phyloP scores from a whole-genome alignment of 2,113 vertebrate genomes.

The Aythya baeri region DNA sequence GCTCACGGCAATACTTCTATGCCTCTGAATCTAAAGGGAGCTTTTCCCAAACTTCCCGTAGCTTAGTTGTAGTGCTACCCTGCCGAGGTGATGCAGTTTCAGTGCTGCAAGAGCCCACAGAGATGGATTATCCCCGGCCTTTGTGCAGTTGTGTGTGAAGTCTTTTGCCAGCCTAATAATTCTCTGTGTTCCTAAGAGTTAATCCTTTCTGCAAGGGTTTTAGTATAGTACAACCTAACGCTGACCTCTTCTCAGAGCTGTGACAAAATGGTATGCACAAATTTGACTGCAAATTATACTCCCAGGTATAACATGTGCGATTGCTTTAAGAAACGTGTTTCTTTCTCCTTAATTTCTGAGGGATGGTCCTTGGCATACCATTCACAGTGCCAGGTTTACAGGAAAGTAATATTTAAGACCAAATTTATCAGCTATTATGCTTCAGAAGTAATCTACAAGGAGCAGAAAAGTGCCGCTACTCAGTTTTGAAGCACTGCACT shows the following conservation, averaged over 20 bases:
- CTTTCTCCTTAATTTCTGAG: neutral
- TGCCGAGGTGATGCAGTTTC: fast-evolving
- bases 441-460: neutral
- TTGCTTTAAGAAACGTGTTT: neutral
- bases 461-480: neutral
- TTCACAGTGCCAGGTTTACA: neutral
- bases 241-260: neutral
- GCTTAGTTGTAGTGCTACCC: neutral
- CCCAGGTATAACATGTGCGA: fast-evolving
- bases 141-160: neutral
- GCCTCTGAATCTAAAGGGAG: neutral
- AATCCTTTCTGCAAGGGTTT: neutral
- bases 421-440: neutral
- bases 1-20: neutral
- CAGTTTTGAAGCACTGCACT: neutral
- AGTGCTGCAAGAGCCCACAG: neutral
- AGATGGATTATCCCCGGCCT: neutral
- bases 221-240: neutral
- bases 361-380: neutral
- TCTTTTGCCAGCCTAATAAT: neutral
- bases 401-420: neutral
- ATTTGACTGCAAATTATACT: neutral
- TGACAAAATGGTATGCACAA: neutral
- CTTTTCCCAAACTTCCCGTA: neutral
- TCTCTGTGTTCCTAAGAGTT: neutral